Evolutionary conservation across 2,797 vertebrate species (phyloP), one percentile per base, ranked within the genome.

Genomic region (Gouania willdenowi): DNA sequence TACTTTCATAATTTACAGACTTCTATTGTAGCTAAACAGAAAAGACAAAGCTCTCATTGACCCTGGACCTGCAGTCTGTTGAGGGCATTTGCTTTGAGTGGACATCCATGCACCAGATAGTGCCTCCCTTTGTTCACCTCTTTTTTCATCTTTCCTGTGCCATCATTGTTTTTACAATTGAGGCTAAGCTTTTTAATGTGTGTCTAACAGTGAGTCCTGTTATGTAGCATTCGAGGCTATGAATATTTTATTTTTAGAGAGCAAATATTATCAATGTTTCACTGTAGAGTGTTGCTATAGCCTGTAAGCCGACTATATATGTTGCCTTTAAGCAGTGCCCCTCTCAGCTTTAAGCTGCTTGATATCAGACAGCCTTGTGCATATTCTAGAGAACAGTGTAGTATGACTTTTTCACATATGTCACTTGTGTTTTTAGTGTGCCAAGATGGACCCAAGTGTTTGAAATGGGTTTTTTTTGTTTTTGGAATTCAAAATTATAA

Each of bases 91-190:
- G 41, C 43, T 66, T 71, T 55, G 41, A 63, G 50, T 51, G 58
- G 63, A 51, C 44, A 46, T 68, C 53, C 52, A 57, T 66, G 75
- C 68, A 77, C 81, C 81, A 66, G 64, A 73, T 81, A 77, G 83
- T 85, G 77, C 79, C 82, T 86, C 85, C 79, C 65, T 57, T 56
- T 71, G 25, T 66, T 67, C 55, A 53, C 51, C 28, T 60, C 41
- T 42, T 42, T 36, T 60, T 37, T 44, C 38, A 35, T 43, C 43
- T 53, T 26, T 32, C 45, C 40, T 38, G 15, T 32, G 36, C 41
- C 41, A 47, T 60, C 28, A 3, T 28, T 12, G 26, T 62, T 20
- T 38, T 48, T 24, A 16, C 55, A 36, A 22, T 46, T n/a, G 22
- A 25, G 28, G 35, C 51, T 50, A 6, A 52, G 57, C 29, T 65